Conservation (phyloP, 2,888 invertebrate genomes). For the Elmis aenea region DNA sequence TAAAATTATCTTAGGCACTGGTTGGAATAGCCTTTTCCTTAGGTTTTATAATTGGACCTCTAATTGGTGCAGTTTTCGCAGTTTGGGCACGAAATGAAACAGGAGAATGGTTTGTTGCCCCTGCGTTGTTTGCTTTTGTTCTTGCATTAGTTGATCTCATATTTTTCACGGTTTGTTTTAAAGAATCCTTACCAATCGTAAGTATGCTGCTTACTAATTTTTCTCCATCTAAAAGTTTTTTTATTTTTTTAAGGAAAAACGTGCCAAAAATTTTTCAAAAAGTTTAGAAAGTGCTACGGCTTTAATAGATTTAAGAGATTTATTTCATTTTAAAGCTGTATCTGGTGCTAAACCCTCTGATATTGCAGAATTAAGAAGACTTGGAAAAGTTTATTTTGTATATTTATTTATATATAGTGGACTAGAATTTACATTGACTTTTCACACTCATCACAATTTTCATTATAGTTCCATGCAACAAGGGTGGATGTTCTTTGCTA, state of each 20-base stretch:
- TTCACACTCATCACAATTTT: constrained; percentile 90
- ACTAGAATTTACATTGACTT: constrained; percentile 94
- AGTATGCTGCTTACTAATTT: constrained; percentile 23
- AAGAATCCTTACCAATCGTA: constrained; percentile 78
- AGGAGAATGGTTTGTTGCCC: constrained; percentile 72
- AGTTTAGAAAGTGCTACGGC: constrained; percentile 42
- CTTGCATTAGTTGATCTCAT: constrained; percentile 74
- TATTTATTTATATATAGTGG: constrained; percentile 95
- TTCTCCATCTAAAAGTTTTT: neutral
- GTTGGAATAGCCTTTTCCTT: constrained; percentile 96
- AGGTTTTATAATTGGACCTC: constrained; percentile 94
- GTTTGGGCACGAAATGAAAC: constrained; percentile 58
- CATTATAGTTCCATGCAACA: constrained; percentile 92
- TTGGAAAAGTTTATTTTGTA: constrained; percentile 79
- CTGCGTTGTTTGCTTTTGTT: constrained; percentile 71
- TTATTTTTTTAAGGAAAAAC: constrained; percentile 55
- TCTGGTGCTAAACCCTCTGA: constrained; percentile 60
- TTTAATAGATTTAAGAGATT: constrained; percentile 37
- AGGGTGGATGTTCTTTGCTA: constrained; percentile 94
- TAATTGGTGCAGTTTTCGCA: constrained; percentile 88
- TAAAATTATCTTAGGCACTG: constrained; percentile 72
- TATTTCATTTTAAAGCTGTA: constrained; percentile 65
- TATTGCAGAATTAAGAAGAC: constrained; percentile 56
- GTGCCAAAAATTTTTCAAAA: constrained; percentile 62
- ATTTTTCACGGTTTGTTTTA: constrained; percentile 66